Base-by-base conservation (phyloP, 2,888 invertebrate species). In the Trisateles emortualis region DNA sequence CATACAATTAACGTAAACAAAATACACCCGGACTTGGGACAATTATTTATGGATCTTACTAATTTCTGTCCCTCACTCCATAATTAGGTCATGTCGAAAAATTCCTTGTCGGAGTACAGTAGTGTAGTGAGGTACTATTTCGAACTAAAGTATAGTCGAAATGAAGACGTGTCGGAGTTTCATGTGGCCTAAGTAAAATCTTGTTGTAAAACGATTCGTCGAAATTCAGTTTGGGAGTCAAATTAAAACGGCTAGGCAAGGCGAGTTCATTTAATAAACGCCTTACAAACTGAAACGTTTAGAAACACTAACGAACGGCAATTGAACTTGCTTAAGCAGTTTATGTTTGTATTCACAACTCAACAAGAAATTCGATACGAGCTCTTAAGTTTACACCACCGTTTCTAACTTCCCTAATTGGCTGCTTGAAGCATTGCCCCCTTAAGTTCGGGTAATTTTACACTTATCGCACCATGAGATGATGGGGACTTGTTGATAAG, bases 331-430 rank as follows among this genome's bases (percentile, higher is more conserved):
- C 14, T 10, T 38, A 32, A 9, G 30, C 13, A 45, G 47, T 40
- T 48, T 40, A 22, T 50, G 49, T 49, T 49, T 53, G 47, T 51
- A 49, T 60, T 56, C 42, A 63, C 56, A 57, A 52, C 42, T 57
- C 44, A 55, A 57, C 63, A 22, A 39, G 67, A 56, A 69, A 73
- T 63, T 63, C 33, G 62, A 72, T 56, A 51, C 47, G 40, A 54
- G 53, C 57, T 51, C 60, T 60, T 53, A 52, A 54, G 56, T 59
- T 53, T 56, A 59, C 59, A 58, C 52, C 62, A 54, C 54, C 53
- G 46, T 65, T 59, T 59, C 64, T 52, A 64, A 70, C 46, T 62
- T 58, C 54, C 36, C 48, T 79, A 78, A 80, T 79, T 80, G 76
- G 76, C 71, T 65, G 62, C 58, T 62, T 52, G 60, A 72, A 59